Evolutionary conservation across 2,113 vertebrate species (phyloP), one percentile per base, ranked within the genome.

Genomic region (Anolis carolinensis): DNA sequence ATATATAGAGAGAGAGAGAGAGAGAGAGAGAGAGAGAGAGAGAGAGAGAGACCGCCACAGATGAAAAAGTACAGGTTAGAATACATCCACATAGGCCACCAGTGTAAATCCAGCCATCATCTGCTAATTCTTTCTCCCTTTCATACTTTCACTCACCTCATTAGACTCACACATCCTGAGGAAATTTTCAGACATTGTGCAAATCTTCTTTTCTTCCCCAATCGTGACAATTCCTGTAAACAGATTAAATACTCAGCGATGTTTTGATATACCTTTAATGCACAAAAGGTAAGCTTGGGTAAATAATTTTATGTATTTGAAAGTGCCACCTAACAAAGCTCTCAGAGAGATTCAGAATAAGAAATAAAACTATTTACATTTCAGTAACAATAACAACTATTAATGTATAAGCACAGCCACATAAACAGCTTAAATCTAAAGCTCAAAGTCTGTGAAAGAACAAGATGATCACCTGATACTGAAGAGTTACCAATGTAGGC

Each of bases 111-210:
- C 18, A 59, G 55, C 55, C 55, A 16, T 44, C 13, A 59, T 59
- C 55, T 59, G 55, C 55, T 59, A 14, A 59, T 59, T 59, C 13
- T 18, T 59, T 59, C 55, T 59, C 13, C 55, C 48, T 82, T 77
- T 30, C 21, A 65, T 30, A 34, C 7, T 65, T 70, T 90, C 77
- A 89, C 91, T 95, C 88, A 99, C 99, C 96, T 99, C 99, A 89
- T 97, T 98, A 50, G 98, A 99, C 90, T 98, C 97, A 88, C 99
- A 99, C 98, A 99, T 98, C 94, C 97, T 98, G 94, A 96, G 93
- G 96, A 99, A 99, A 83, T 97, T 98, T 89, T 99, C 98, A 68
- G 98, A 97, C 89, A 96, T 94, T 21, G 97, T 96, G 86, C 99
- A 99, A 71, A 99, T 95, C 63, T 98, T 98, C 95, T 97, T 99